Evolutionary conservation across 1,140 invertebrate genomes (phyloP).

Genomic region (Leptopilina clavipes): DNA sequence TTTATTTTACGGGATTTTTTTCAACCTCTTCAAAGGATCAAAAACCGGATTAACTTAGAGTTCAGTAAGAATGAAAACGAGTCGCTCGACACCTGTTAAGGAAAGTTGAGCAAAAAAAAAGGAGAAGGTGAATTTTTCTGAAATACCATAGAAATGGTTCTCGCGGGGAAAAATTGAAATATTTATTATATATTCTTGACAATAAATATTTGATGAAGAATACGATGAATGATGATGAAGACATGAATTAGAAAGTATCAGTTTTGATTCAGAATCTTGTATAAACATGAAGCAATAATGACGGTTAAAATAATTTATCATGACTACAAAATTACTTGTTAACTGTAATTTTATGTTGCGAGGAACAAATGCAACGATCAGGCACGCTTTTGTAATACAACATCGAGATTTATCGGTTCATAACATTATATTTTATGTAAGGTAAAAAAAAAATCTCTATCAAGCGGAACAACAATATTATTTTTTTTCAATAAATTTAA

Average conservation of each 20-base stretch:
- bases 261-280: not conserved
- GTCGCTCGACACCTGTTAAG: too few relatives aligned
- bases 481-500: not conserved
- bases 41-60: constrained; percentile 2
- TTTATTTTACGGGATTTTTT: not conserved
- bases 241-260: constrained; percentile 6
- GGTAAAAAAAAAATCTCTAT: not conserved
- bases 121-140: too few relatives aligned
- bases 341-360: not conserved
- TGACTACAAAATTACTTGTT: constrained; percentile 9
- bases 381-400: not conserved
- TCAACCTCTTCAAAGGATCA: not conserved
- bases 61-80: not conserved
- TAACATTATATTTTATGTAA: not conserved
- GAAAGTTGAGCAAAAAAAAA: too few relatives aligned
- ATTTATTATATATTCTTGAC: not conserved
- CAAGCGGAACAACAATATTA: constrained; percentile 3
- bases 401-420: constrained; percentile 3
- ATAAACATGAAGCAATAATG: not conserved
- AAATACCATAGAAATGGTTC: too few relatives aligned
- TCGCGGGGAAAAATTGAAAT: too few relatives aligned
- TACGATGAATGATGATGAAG: not conserved
- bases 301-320: not conserved
- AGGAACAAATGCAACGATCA: not conserved
- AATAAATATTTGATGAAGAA: not conserved